Conservation (phyloP, 2,797 vertebrate genomes). For the Catamblyrhynchus diadema region DNA sequence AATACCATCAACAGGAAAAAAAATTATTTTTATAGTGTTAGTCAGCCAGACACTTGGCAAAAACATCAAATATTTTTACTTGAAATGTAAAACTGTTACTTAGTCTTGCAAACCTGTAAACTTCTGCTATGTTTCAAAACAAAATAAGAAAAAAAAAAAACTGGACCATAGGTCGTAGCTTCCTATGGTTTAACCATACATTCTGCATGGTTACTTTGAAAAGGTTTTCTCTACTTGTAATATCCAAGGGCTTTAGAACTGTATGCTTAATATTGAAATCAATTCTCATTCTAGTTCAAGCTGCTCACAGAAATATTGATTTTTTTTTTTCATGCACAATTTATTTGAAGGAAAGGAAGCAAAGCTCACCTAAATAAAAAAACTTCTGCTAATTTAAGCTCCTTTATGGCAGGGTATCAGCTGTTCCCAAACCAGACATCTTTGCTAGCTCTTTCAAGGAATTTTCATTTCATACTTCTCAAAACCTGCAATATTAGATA, state of each 20-base stretch:
- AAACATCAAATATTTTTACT: neutral
- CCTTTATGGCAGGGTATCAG: neutral
- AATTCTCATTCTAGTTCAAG: neutral
- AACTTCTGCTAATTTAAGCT: neutral
- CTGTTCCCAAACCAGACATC: neutral
- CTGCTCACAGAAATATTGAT: neutral
- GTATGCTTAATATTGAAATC: slow-evolving; percentile 13
- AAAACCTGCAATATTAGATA: neutral
- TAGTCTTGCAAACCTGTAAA: neutral
- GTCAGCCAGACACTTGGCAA: neutral
- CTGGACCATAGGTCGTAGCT: neutral
- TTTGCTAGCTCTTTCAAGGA: neutral
- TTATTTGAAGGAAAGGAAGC: neutral
- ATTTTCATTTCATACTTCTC: neutral
- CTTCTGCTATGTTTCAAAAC: neutral
- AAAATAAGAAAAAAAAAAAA: neutral
- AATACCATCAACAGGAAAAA: neutral
- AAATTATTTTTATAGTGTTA: neutral
- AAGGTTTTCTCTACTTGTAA: neutral
- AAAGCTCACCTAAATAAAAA: neutral
- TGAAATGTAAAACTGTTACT: neutral
- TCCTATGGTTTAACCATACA: neutral
- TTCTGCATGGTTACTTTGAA: neutral
- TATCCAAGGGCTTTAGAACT: neutral
- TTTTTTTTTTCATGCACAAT: neutral